phyloP scores from a whole-genome alignment of 2,113 vertebrate genomes.

The Gulo gulo region DNA sequence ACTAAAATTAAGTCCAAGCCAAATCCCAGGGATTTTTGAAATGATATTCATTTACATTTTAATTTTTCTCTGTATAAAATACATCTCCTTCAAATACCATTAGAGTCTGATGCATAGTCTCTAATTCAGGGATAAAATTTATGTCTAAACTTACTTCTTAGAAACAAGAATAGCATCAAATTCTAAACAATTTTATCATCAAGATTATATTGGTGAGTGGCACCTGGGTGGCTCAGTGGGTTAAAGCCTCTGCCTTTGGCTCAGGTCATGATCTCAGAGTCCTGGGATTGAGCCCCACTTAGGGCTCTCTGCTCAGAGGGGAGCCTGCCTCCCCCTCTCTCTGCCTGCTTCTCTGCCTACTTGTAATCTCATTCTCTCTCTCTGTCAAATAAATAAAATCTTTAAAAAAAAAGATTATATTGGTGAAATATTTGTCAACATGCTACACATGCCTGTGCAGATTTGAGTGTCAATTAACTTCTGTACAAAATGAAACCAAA shows the following conservation, averaged over 20 bases:
- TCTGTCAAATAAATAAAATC: too few relatives aligned
- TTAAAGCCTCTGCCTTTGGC: too few relatives aligned
- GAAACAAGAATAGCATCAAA: background rate
- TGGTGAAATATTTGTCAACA: background rate
- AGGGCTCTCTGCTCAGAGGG: too few relatives aligned
- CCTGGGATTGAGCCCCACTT: too few relatives aligned
- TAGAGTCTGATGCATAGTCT: background rate
- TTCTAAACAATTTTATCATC: background rate
- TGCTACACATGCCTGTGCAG: background rate
- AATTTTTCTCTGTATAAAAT: background rate
- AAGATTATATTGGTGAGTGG: background rate
- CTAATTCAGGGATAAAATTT: slow-evolving; percentile 7
- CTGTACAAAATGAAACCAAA: background rate
- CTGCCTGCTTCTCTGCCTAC: too few relatives aligned
- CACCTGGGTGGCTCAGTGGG: too few relatives aligned
- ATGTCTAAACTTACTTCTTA: background rate
- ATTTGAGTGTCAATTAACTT: background rate
- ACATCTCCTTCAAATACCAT: background rate
- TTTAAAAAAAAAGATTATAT: background rate
- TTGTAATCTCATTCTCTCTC: too few relatives aligned
- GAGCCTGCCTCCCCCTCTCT: too few relatives aligned
- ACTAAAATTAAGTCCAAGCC: slow-evolving; percentile 66
- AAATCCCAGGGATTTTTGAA: slow-evolving; percentile 46
- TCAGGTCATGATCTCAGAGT: too few relatives aligned
- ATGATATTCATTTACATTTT: slow-evolving; percentile 54